Evolutionary conservation across 2,113 vertebrate genomes (phyloP).

Genomic region (Chrysemys picta): DNA sequence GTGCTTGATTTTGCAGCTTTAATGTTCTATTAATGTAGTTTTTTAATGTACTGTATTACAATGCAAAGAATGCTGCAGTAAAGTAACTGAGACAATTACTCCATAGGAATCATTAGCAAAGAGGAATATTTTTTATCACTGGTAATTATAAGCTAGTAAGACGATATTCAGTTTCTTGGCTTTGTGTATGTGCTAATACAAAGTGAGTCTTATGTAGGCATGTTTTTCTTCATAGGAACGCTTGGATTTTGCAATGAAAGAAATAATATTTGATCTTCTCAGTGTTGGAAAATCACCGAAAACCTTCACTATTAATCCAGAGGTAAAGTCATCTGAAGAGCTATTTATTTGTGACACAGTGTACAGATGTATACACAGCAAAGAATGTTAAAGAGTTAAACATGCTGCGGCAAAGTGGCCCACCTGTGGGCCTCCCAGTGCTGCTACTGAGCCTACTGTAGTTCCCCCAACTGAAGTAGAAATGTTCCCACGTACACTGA

Average conservation of each 20-base stretch:
- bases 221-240: slow-evolving; percentile 86
- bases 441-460: not conserved
- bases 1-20: not conserved
- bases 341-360: not conserved
- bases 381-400: not conserved
- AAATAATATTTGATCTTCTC: slow-evolving; percentile 99
- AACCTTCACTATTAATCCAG: slow-evolving; percentile 99
- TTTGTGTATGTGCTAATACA: not conserved
- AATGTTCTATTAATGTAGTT: not conserved
- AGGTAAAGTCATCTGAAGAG: slow-evolving; percentile 81
- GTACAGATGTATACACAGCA: not conserved
- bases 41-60: not conserved
- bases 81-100: not conserved
- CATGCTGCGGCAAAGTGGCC: not conserved
- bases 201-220: not conserved
- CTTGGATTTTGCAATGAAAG: slow-evolving; percentile 99
- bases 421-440: not conserved
- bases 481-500: too few relatives aligned
- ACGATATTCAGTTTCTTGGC: not conserved
- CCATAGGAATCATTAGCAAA: not conserved
- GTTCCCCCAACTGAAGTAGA: not conserved
- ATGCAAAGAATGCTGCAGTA: not conserved
- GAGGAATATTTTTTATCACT: not conserved
- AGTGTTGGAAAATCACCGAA: slow-evolving; percentile 98
- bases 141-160: not conserved